Percentiles rank a stretch among this genome's conserved stretches.
Conservation (phyloP, 2,888 invertebrate genomes). For the Oscheius sp. region DNA sequence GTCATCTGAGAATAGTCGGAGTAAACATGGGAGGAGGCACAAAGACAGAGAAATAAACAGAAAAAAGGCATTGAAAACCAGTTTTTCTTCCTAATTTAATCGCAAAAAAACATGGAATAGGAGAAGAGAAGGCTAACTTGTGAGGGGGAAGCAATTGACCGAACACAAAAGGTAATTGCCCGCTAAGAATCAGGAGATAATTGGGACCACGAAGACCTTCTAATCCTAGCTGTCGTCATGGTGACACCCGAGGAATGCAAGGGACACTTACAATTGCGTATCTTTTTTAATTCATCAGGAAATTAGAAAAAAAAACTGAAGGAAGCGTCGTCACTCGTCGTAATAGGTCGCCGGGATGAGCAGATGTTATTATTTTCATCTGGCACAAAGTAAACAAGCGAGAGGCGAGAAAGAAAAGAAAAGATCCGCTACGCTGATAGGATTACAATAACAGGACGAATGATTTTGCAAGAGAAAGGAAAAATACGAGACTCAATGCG, state of each 20-base stretch:
- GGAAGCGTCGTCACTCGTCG: not conserved
- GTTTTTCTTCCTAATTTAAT: not conserved
- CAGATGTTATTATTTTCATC: too few relatives aligned
- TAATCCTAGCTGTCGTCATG: conserved; percentile 20
- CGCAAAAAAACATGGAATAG: not conserved
- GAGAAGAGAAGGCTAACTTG: too few relatives aligned
- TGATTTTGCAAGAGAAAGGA: not conserved
- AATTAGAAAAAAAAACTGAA: not conserved
- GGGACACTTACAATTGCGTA: not conserved
- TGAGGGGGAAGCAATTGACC: conserved; percentile 19
- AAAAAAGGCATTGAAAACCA: conserved; percentile 11
- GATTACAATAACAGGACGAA: not conserved
- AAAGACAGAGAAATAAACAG: conserved; percentile 21
- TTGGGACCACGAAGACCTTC: conserved; percentile 27
- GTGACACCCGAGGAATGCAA: conserved; percentile 3
- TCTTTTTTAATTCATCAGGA: not conserved
- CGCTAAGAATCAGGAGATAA: not conserved
- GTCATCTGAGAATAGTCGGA: conserved; percentile 13
- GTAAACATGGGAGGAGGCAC: not conserved
- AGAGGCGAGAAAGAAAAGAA: not conserved
- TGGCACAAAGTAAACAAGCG: not conserved
- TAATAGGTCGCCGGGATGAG: too few relatives aligned
- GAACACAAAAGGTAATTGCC: conserved; percentile 21
- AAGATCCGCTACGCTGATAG: not conserved
- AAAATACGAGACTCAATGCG: not conserved